These are phyloP conservation scores for Diabrotica virgifera DNA, from an alignment of 1,140 invertebrate genomes.

Conservation along the genomic window DNA sequence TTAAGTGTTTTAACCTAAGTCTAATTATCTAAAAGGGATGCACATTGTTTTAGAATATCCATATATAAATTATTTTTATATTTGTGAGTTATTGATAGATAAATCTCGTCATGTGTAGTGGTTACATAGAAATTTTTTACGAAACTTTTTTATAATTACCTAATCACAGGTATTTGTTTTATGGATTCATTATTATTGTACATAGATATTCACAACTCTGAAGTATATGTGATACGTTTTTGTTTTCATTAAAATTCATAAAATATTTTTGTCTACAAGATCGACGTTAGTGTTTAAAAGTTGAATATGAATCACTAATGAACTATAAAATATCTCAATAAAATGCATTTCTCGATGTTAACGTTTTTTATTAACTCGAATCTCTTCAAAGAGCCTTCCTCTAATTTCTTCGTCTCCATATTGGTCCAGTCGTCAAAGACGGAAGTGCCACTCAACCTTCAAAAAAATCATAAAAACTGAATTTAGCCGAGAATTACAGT, in stretches of 20 bases:
- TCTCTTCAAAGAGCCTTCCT: no score
- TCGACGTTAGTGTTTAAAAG: conserved; percentile 29
- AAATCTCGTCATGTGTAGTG: conserved; percentile 12
- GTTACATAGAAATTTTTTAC: conserved; percentile 12
- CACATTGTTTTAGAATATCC: conserved; percentile 3
- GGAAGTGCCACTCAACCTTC: no score
- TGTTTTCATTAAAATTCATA: conserved; percentile 28
- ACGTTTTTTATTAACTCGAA: no score
- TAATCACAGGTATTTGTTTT: conserved; percentile 9
- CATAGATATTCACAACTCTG: conserved; percentile 31
- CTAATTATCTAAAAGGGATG: not conserved
- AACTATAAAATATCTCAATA: conserved; percentile 7
- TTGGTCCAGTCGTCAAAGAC: no score
- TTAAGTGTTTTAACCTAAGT: no score
- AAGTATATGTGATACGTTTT: conserved; percentile 40
- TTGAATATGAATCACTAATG: conserved; percentile 25
- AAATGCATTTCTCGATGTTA: conserved; percentile 6
- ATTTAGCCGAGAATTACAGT: no score
- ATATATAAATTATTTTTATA: conserved; percentile 22
- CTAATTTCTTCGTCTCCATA: no score
- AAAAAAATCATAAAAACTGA: no score
- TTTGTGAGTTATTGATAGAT: conserved; percentile 6
- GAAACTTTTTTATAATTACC: conserved; percentile 12
- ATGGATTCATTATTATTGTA: conserved; percentile 20
- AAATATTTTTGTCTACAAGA: conserved; percentile 28